phyloP scores from a whole-genome alignment of 2,888 invertebrate species.

The Cosmia trapezina region DNA sequence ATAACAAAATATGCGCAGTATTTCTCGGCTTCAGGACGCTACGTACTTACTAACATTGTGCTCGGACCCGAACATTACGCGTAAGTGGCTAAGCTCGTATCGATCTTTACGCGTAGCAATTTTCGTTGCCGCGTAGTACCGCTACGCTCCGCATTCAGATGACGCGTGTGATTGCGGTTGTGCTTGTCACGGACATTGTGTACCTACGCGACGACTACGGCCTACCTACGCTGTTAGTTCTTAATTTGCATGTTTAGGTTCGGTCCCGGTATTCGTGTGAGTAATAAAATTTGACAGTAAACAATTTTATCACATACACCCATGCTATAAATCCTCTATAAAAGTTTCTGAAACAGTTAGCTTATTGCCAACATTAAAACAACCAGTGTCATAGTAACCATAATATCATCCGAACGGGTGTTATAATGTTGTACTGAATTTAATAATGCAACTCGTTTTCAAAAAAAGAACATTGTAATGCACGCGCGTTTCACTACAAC shows the following conservation, averaged over 20 bases:
- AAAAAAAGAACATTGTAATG: too few relatives aligned
- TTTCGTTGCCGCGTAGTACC: constrained; percentile 41
- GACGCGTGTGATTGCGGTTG: constrained; percentile 11
- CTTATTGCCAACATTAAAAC: too few relatives aligned
- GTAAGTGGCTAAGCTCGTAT: constrained; percentile 31
- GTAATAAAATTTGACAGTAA: not conserved
- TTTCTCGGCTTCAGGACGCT: not conserved
- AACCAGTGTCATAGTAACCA: too few relatives aligned
- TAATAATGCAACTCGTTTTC: too few relatives aligned
- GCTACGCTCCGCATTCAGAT: constrained; percentile 19
- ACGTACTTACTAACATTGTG: constrained; percentile 3
- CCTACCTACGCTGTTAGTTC: not conserved
- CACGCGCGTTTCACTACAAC: too few relatives aligned
- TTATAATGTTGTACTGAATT: too few relatives aligned
- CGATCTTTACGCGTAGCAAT: constrained; percentile 43
- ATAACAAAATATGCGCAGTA: constrained; percentile 5
- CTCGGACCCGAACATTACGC: constrained; percentile 37
- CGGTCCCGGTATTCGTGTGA: not conserved
- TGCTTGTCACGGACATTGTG: not conserved
- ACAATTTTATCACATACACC: too few relatives aligned
- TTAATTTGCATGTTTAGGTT: not conserved
- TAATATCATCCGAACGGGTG: too few relatives aligned
- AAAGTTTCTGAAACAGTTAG: too few relatives aligned
- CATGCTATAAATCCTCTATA: too few relatives aligned
- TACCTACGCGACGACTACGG: not conserved